Evolutionary conservation across 2,797 vertebrate genomes (phyloP).

Genomic region (Muscicapa striata): DNA sequence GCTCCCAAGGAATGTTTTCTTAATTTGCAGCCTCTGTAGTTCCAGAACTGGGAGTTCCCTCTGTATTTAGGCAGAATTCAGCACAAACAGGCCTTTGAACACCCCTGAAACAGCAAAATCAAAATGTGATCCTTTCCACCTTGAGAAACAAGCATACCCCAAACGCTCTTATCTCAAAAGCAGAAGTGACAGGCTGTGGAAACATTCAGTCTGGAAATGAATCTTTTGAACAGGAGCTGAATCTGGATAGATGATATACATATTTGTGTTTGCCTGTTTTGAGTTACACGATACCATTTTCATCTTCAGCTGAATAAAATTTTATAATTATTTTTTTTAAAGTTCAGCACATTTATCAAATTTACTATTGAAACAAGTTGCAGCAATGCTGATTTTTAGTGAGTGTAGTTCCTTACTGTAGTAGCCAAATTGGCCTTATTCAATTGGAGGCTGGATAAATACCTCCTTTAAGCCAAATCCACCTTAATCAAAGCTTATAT

Average conservation of each 20-base stretch:
- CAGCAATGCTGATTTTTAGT: neutral
- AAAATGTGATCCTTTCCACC: neutral
- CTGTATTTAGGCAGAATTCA: neutral
- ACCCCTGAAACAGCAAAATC: slow-evolving; percentile 11
- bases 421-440: neutral
- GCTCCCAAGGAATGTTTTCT: neutral
- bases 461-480: neutral
- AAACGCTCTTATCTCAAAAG: neutral
- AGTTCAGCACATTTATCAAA: neutral
- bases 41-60: neutral
- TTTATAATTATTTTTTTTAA: accelerated
- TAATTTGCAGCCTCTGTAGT: neutral
- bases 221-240: neutral
- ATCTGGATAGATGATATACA: neutral
- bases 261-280: neutral
- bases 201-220: neutral
- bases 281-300: neutral
- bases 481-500: neutral
- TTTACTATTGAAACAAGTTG: neutral
- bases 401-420: neutral
- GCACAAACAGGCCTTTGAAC: neutral
- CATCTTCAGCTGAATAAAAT: neutral
- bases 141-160: neutral
- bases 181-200: neutral
- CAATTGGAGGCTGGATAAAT: neutral